These are phyloP conservation scores for Clupea harengus DNA, from an alignment of 2,113 vertebrate species.

Conservation along the genomic window DNA sequence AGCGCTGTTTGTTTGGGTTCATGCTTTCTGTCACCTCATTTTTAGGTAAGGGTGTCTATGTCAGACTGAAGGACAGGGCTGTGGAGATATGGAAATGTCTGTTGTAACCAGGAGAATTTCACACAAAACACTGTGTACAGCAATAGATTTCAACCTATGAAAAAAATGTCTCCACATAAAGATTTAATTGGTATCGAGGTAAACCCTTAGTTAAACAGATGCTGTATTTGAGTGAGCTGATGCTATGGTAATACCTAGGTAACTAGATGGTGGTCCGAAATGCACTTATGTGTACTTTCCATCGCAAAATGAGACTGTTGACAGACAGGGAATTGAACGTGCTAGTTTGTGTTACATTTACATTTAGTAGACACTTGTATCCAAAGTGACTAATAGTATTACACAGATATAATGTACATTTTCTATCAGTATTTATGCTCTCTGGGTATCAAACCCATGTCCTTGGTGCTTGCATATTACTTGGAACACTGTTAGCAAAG, in stretches of 20 bases:
- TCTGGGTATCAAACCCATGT: not conserved
- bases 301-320: too few relatives aligned
- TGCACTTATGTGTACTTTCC: not conserved
- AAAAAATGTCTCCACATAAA: not conserved
- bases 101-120: not conserved
- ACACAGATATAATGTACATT: not conserved
- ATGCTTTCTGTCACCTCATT: slow-evolving; percentile 76
- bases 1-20: slow-evolving; percentile 81
- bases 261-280: not conserved
- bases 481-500: too few relatives aligned
- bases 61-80: not conserved
- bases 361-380: not conserved
- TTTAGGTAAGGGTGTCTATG: slow-evolving; percentile 67
- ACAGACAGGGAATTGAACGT: too few relatives aligned
- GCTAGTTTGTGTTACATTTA: not conserved
- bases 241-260: not conserved
- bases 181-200: not conserved
- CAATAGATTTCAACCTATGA: not conserved
- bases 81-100: not conserved
- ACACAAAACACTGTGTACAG: not conserved
- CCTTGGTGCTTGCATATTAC: too few relatives aligned
- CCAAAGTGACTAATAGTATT: not conserved
- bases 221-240: not conserved
- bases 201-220: not conserved
- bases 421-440: not conserved